Evolutionary conservation across 1,140 invertebrate genomes (phyloP).

Genomic region (Lethocerus indicus): DNA sequence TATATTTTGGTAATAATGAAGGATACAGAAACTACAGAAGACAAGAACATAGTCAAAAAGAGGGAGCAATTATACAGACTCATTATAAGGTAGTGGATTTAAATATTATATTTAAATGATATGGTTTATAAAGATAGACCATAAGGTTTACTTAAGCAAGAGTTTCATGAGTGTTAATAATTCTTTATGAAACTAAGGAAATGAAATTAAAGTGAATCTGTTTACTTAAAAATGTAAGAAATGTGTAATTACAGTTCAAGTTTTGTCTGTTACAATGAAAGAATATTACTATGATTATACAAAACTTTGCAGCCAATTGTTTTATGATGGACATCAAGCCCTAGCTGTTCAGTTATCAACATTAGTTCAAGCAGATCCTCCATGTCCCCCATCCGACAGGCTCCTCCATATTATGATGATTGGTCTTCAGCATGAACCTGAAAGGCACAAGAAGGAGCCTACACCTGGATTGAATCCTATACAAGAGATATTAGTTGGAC

Average conservation of each 20-base stretch:
- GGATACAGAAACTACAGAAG: conserved; percentile 38
- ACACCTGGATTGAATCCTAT: conserved; percentile 28
- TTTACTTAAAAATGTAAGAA: conserved; percentile 1
- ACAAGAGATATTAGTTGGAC: conserved; percentile 52
- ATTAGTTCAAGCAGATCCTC: conserved; percentile 68
- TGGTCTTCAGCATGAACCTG: conserved; percentile 76
- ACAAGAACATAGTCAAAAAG: conserved; percentile 58
- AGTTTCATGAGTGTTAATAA: conserved; percentile 3
- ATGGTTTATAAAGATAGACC: no score
- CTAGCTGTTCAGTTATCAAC: conserved; percentile 69
- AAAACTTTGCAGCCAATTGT: conserved; percentile 55
- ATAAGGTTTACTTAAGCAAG: conserved; percentile 9
- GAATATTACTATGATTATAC: conserved; percentile 5
- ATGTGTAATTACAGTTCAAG: not conserved
- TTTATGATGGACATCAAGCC: conserved; percentile 85
- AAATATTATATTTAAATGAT: no score
- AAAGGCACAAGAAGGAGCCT: conserved; percentile 31
- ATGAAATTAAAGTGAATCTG: conserved; percentile 6
- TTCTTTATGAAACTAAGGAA: not conserved
- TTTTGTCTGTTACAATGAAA: not conserved
- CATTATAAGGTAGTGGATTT: conserved; percentile 77
- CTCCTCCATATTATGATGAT: conserved; percentile 69
- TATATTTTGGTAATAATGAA: no score
- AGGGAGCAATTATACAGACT: conserved; percentile 67
- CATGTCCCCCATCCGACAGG: conserved; percentile 88